phyloP scores from a whole-genome alignment of 2,888 invertebrate species.

The Orthonychiurus folsomi region DNA sequence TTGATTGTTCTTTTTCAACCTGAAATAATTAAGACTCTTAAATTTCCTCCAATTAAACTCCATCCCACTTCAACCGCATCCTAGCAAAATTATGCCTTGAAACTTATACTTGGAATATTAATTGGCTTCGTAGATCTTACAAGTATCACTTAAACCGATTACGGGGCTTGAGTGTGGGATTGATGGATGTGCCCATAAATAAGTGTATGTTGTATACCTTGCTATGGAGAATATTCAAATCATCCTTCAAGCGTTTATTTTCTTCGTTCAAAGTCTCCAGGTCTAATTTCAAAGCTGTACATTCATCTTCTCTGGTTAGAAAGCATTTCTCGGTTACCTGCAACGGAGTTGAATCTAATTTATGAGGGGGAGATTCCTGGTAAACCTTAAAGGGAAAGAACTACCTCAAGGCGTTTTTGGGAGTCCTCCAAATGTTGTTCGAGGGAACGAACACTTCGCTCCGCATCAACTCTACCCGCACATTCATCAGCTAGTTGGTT shows the following conservation, averaged over 20 bases:
- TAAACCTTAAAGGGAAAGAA: too few species aligned
- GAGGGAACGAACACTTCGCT: constrained; percentile 36
- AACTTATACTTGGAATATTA: not conserved
- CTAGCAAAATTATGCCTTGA: too few species aligned
- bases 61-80: too few species aligned
- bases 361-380: too few species aligned
- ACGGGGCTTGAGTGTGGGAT: not conserved
- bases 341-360: too few species aligned
- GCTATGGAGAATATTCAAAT: constrained; percentile 40
- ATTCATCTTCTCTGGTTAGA: constrained; percentile 41
- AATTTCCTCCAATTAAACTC: too few species aligned
- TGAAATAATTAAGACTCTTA: constrained; percentile 16
- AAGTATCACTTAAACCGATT: not conserved
- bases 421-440: constrained; percentile 39
- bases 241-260: constrained; percentile 41
- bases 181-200: too few species aligned
- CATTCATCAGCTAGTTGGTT: constrained; percentile 36
- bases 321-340: constrained; percentile 40
- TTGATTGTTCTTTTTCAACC: constrained; percentile 39
- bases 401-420: constrained; percentile 36
- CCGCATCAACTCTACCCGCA: constrained; percentile 30
- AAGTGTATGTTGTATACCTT: constrained; percentile 24
- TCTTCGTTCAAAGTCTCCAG: constrained; percentile 42
- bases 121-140: not conserved
- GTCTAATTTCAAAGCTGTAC: constrained; percentile 41